Conservation (phyloP, 2,113 vertebrate genomes). For the Phylloscopus trochilus region DNA sequence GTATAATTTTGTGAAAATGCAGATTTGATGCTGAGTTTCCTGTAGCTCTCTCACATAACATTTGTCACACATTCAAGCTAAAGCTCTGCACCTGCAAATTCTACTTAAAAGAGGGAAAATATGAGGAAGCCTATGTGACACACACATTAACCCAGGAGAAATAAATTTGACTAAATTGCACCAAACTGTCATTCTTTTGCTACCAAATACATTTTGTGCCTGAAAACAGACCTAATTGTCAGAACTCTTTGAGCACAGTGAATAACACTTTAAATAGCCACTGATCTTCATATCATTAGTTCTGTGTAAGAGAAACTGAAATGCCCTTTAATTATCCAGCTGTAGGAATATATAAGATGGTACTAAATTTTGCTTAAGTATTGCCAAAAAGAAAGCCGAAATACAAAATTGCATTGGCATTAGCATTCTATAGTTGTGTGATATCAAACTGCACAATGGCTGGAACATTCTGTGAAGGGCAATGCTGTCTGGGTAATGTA, state of each 20-base stretch:
- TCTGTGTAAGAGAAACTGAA: conserved; percentile 56
- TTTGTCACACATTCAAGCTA: neutral
- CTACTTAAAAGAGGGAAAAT: neutral
- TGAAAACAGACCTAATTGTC: neutral
- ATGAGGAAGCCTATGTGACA: neutral
- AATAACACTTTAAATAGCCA: conserved; percentile 62
- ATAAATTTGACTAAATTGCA: neutral
- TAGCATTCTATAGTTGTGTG: conserved; percentile 51
- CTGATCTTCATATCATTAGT: conserved; percentile 55
- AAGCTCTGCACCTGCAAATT: neutral
- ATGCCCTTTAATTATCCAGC: conserved; percentile 75
- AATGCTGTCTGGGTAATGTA: conserved; percentile 63
- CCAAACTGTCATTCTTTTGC: neutral
- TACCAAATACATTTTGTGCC: neutral
- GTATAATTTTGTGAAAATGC: neutral
- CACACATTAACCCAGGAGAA: neutral
- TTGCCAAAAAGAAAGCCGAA: conserved; percentile 67
- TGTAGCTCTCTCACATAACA: neutral
- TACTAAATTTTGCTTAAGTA: conserved; percentile 72
- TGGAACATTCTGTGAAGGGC: conserved; percentile 66
- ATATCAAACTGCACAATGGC: conserved; percentile 48
- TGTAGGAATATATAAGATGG: conserved; percentile 55
- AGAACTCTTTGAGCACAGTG: neutral
- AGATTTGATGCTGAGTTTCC: neutral
- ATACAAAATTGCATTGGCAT: conserved; percentile 70